Conservation (phyloP, 2,888 invertebrate genomes). For the Anoplius nigerrimus region DNA sequence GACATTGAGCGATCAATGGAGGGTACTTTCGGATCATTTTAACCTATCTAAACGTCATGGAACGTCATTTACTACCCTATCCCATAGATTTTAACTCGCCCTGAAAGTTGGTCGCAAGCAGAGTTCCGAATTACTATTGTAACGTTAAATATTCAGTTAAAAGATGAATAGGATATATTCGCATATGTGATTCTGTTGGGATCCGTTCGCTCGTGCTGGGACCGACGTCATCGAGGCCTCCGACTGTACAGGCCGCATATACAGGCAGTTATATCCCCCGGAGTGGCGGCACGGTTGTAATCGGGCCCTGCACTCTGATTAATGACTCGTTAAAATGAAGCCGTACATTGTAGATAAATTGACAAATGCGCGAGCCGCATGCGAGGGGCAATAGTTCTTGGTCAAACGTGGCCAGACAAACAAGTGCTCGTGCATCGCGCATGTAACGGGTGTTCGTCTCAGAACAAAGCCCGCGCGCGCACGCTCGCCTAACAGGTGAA, state of each 20-base stretch:
- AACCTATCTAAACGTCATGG: too few relatives aligned
- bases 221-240: neutral
- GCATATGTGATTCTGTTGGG: too few relatives aligned
- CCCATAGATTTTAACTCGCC: too few relatives aligned
- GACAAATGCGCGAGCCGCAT: slow-evolving; percentile 55
- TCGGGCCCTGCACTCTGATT: slow-evolving; percentile 47
- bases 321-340: slow-evolving; percentile 51
- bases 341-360: slow-evolving; percentile 61
- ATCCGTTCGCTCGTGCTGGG: neutral
- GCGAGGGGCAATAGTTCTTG: slow-evolving; percentile 63
- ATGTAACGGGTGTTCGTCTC: slow-evolving; percentile 17
- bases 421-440: slow-evolving; percentile 41
- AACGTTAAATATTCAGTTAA: too few relatives aligned
- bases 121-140: too few relatives aligned
- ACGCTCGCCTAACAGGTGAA: neutral
- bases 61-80: too few relatives aligned
- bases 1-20: too few relatives aligned
- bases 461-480: neutral
- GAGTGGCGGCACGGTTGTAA: slow-evolving; percentile 29
- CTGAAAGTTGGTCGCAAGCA: too few relatives aligned
- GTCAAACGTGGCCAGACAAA: slow-evolving; percentile 53
- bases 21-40: too few relatives aligned
- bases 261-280: slow-evolving; percentile 12
- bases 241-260: too few relatives aligned
- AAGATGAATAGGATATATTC: too few relatives aligned